These are phyloP conservation scores for Nebria ingens DNA, from an alignment of 1,140 invertebrate species.

Conservation along the genomic window DNA sequence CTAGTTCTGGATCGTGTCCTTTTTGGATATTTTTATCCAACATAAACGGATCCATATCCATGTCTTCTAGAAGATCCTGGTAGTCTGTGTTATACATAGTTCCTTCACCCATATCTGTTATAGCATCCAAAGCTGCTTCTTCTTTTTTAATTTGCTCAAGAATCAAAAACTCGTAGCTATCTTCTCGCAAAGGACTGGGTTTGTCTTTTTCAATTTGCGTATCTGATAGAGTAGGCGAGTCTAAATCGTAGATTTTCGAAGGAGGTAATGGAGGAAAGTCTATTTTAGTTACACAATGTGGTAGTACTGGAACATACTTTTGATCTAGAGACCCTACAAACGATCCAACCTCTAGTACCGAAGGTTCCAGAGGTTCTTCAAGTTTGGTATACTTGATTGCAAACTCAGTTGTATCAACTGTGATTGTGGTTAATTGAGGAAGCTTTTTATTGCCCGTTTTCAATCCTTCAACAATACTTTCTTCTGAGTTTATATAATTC, in stretches of 20 bases:
- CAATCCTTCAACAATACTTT: slow-evolving; percentile 14
- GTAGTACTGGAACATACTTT: slow-evolving; percentile 34
- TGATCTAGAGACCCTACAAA: slow-evolving; percentile 40
- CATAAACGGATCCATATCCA: background rate
- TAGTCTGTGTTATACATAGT: slow-evolving; percentile 28
- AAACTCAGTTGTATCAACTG: slow-evolving; percentile 13
- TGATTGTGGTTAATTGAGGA: slow-evolving; percentile 25
- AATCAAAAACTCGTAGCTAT: slow-evolving; percentile 27
- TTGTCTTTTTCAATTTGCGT: slow-evolving; percentile 16
- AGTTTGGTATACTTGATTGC: slow-evolving; percentile 34
- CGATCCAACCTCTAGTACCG: slow-evolving; percentile 39
- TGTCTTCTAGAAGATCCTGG: slow-evolving; percentile 28
- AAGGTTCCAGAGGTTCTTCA: slow-evolving; percentile 33
- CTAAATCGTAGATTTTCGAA: slow-evolving; percentile 27
- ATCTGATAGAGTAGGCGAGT: slow-evolving; percentile 30
- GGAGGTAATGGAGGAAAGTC: slow-evolving; percentile 22
- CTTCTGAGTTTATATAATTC: background rate
- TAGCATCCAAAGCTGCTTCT: slow-evolving; percentile 1
- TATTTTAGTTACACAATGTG: slow-evolving; percentile 26
- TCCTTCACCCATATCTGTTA: slow-evolving; percentile 22
- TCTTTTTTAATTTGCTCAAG: slow-evolving; percentile 29
- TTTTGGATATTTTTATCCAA: background rate
- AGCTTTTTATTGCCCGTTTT: slow-evolving; percentile 34
- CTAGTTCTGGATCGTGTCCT: background rate
- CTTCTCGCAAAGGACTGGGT: slow-evolving; percentile 24